phyloP scores from a whole-genome alignment of 2,797 vertebrate species.

The Perodicticus potto region DNA sequence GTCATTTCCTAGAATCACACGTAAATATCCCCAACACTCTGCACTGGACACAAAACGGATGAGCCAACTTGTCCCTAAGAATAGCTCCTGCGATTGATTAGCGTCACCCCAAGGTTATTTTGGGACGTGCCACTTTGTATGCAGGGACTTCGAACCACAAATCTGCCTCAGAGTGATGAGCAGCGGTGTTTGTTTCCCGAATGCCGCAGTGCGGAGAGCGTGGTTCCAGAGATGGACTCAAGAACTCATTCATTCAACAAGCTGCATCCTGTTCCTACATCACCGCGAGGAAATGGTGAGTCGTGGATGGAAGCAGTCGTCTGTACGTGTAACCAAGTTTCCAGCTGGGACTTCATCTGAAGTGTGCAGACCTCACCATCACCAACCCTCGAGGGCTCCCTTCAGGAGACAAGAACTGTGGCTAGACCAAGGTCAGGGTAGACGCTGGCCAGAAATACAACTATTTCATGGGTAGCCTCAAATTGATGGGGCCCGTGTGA shows the following conservation, averaged over 20 bases:
- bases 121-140: neutral
- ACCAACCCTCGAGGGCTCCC: neutral
- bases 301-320: no score
- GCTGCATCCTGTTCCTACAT: rapidly evolving
- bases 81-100: neutral
- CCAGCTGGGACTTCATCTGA: rapidly evolving
- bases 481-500: neutral
- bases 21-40: neutral
- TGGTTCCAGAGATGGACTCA: neutral
- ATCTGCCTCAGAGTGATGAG: neutral
- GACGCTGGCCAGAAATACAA: neutral
- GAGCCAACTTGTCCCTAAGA: neutral
- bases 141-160: neutral
- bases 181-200: neutral
- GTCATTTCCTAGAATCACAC: constrained; percentile 14
- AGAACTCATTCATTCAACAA: neutral
- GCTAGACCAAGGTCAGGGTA: rapidly evolving
- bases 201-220: rapidly evolving
- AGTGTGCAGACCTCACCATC: neutral
- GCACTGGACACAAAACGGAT: neutral
- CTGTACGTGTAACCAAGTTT: rapidly evolving
- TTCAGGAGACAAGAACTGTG: neutral
- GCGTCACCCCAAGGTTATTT: neutral
- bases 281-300: neutral
- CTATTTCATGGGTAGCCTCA: neutral